Conservation (phyloP, 2,797 vertebrate genomes). For the Vireo griseus region DNA sequence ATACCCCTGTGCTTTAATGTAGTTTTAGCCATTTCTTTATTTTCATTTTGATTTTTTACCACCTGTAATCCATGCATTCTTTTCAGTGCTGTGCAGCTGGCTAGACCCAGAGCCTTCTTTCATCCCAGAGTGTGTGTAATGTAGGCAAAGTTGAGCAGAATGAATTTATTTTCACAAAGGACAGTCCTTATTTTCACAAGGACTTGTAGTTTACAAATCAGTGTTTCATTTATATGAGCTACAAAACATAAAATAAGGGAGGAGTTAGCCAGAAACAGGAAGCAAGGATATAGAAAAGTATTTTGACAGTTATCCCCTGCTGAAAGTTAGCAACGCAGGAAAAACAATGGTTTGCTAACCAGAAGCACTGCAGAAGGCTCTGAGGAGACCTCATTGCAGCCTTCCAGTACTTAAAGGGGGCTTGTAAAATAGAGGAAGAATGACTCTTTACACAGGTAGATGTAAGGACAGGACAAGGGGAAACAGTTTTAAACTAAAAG, state of each 20-base stretch:
- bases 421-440: not conserved
- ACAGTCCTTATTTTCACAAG: constrained; percentile 19
- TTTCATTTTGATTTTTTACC: not conserved
- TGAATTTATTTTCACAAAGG: constrained; percentile 20
- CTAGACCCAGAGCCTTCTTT: not conserved
- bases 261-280: constrained; percentile 38
- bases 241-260: constrained; percentile 18
- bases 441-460: not conserved
- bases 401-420: not conserved
- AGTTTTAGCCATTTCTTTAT: not conserved
- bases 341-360: not conserved
- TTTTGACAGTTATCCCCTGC: not conserved
- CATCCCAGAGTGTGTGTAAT: not conserved
- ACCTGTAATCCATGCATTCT: not conserved
- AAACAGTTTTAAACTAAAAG: not conserved
- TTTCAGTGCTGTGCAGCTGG: not conserved
- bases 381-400: not conserved
- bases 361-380: not conserved
- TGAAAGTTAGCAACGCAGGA: not conserved
- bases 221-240: constrained; percentile 37
- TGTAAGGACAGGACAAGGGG: not conserved
- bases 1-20: not conserved
- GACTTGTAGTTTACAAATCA: constrained; percentile 38
- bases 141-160: not conserved
- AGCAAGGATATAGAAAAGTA: constrained; percentile 24